phyloP scores from a whole-genome alignment of 2,113 vertebrate species.

The Cynocephalus volans region DNA sequence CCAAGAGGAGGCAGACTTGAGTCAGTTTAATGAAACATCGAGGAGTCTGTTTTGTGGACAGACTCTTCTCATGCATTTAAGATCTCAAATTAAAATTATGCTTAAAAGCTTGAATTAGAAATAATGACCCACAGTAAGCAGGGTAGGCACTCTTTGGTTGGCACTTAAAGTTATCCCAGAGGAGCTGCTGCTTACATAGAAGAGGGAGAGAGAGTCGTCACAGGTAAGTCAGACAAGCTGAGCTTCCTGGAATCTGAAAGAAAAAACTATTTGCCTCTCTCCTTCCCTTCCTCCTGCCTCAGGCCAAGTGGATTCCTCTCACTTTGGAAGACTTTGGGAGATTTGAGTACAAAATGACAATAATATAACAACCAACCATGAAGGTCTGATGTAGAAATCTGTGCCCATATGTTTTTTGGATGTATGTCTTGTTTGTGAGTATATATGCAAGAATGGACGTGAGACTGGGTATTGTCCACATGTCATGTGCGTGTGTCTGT shows the following conservation, averaged over 20 bases:
- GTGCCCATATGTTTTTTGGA: neutral
- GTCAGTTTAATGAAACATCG: neutral
- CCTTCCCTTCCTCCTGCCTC: neutral
- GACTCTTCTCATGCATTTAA: neutral
- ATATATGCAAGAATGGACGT: too few relatives aligned
- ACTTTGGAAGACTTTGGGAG: neutral
- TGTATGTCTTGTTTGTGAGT: neutral
- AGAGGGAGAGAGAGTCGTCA: neutral
- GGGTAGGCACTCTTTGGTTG: neutral
- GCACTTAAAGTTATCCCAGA: neutral
- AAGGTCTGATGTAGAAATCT: neutral
- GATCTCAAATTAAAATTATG: constrained; percentile 3
- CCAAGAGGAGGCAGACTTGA: neutral
- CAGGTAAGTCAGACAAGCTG: neutral
- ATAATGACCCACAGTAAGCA: neutral
- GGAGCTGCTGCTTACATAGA: neutral
- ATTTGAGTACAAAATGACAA: neutral
- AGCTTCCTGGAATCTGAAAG: neutral
- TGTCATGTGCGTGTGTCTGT: too few relatives aligned
- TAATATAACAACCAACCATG: neutral
- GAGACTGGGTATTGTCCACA: neutral
- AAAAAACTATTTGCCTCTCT: neutral
- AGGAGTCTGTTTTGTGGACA: neutral
- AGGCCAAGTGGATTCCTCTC: neutral
- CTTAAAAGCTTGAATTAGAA: neutral